phyloP scores from a whole-genome alignment of 2,888 invertebrate species.

The Pseudococcus viburni region DNA sequence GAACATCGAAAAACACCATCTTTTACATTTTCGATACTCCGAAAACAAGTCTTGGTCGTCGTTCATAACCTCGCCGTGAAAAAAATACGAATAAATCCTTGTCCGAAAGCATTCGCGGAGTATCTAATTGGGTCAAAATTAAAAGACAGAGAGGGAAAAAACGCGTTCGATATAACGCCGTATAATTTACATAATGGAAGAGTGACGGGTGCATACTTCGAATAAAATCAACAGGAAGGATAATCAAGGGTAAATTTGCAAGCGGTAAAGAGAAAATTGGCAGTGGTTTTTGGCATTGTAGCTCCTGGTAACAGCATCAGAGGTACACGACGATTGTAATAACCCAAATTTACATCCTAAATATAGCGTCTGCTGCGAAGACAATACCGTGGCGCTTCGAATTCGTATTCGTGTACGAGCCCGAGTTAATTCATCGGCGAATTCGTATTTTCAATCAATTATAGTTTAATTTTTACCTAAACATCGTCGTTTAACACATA shows the following conservation, averaged over 20 bases:
- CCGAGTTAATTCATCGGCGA: not conserved
- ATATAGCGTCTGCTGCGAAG: not conserved
- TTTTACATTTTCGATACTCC: not conserved
- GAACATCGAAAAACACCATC: not conserved
- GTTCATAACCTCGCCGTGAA: not conserved
- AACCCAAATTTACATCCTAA: slow-evolving; percentile 52
- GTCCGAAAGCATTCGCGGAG: not conserved
- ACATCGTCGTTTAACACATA: slow-evolving; percentile 37
- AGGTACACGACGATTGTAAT: slow-evolving; percentile 25
- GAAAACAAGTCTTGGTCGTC: not conserved
- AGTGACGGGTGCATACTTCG: slow-evolving; percentile 46
- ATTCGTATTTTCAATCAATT: slow-evolving; percentile 30
- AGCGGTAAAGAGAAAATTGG: slow-evolving; percentile 56
- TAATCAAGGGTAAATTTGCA: slow-evolving; percentile 54
- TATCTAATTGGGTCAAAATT: slow-evolving; percentile 43
- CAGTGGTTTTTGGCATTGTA: slow-evolving; percentile 56
- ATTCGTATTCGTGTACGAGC: not conserved
- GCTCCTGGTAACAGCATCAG: not conserved
- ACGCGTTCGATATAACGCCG: not conserved
- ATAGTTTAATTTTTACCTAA: slow-evolving; percentile 1
- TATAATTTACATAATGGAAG: slow-evolving; percentile 45
- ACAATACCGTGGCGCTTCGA: slow-evolving; percentile 17
- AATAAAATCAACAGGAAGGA: slow-evolving; percentile 49
- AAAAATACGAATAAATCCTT: not conserved
- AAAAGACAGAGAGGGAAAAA: slow-evolving; percentile 3